Evolutionary conservation across 2,113 vertebrate genomes (phyloP).

Genomic region (Alethe diademata): DNA sequence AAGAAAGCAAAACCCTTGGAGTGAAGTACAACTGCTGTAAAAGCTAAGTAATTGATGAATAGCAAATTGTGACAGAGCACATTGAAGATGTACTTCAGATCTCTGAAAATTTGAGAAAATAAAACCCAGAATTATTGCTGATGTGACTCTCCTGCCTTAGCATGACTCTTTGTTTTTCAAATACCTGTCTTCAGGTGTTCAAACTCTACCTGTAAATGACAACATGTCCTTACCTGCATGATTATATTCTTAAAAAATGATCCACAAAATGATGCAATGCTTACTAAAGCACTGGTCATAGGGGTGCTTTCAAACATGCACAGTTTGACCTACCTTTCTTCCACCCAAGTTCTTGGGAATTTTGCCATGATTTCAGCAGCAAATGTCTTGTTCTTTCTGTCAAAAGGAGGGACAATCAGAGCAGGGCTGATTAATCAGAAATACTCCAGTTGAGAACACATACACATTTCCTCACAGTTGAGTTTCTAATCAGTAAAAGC

Average conservation of each 20-base stretch:
- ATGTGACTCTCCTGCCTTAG: not conserved
- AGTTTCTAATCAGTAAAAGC: not conserved
- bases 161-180: not conserved
- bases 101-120: not conserved
- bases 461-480: not conserved
- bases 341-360: not conserved
- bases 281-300: not conserved
- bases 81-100: not conserved
- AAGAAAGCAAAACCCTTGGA: not conserved
- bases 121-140: not conserved
- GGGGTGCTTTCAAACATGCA: fast-evolving
- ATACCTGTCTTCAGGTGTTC: not conserved
- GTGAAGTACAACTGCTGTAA: not conserved
- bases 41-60: not conserved
- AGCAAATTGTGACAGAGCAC: not conserved
- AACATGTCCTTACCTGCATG: not conserved
- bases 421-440: not conserved
- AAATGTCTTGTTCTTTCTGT: not conserved
- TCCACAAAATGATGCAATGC: not conserved
- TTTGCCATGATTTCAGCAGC: not conserved
- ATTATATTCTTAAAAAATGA: not conserved
- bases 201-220: not conserved
- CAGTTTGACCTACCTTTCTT: not conserved
- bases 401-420: not conserved
- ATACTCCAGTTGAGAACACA: not conserved